These are phyloP conservation scores for Drosophila mayri DNA, from an alignment of 1,140 invertebrate species.

Conservation along the genomic window DNA sequence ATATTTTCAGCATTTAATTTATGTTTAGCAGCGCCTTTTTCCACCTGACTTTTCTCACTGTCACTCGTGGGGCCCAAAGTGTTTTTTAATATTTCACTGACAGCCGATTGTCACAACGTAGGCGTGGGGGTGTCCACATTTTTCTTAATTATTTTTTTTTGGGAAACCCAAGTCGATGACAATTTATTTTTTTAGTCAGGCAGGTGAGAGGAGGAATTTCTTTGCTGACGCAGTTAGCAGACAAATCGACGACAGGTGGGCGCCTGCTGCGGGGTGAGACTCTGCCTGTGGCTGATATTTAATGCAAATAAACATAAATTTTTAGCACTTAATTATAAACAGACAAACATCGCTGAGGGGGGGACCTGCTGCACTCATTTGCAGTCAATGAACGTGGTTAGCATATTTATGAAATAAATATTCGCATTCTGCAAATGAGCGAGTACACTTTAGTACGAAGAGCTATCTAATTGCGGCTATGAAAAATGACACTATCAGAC, in stretches of 20 bases:
- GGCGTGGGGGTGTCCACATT: background rate
- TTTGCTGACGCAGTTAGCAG: constrained; percentile 68
- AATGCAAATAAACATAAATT: constrained; percentile 75
- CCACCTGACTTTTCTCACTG: constrained; percentile 44
- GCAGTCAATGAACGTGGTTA: constrained; percentile 68
- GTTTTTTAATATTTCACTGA: constrained; percentile 83
- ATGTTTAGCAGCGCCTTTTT: constrained; percentile 51
- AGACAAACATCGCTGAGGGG: constrained; percentile 37
- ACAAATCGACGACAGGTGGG: constrained; percentile 79
- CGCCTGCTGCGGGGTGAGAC: constrained; percentile 26
- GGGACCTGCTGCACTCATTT: constrained; percentile 49
- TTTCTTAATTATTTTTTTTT: background rate
- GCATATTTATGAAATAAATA: constrained; percentile 78
- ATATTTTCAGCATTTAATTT: constrained; percentile 75
- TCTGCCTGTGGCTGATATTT: constrained; percentile 21
- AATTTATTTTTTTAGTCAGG: constrained; percentile 43
- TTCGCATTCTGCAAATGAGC: constrained; percentile 62
- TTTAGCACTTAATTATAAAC: constrained; percentile 79
- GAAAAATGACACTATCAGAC: constrained; percentile 55
- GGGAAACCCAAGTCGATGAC: constrained; percentile 64
- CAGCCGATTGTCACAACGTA: constrained; percentile 67
- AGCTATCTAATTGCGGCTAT: constrained; percentile 62
- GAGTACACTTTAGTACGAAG: constrained; percentile 36
- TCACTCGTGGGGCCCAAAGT: constrained; percentile 61
- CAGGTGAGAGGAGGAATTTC: constrained; percentile 33